Percentiles rank a stretch among this genome's conserved stretches.
These are phyloP conservation scores for Cinclus cinclus DNA, from an alignment of 2,113 vertebrate species.

Conservation along the genomic window DNA sequence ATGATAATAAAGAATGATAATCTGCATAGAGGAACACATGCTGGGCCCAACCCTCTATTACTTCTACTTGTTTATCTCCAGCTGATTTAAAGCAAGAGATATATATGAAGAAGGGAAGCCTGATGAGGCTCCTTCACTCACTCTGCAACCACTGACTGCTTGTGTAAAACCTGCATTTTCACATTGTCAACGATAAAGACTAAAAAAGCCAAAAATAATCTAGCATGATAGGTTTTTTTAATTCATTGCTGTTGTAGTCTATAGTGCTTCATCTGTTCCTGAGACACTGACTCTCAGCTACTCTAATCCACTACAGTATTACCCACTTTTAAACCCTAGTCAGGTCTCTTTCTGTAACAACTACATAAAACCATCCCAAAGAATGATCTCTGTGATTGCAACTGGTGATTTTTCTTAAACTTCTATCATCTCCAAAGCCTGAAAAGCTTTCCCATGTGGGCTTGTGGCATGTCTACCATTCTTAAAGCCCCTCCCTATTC, in stretches of 20 bases:
- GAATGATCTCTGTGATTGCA: neutral
- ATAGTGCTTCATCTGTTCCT: neutral
- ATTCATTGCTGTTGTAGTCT: neutral
- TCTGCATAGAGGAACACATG: constrained; percentile 20
- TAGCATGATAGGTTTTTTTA: neutral
- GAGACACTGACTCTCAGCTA: neutral
- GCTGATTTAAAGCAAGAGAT: constrained; percentile 33
- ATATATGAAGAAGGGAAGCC: neutral
- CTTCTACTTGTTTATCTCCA: constrained; percentile 46
- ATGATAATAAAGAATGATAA: constrained; percentile 27
- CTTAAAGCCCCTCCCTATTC: neutral
- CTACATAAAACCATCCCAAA: neutral
- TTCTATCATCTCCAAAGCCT: neutral
- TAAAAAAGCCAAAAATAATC: neutral
- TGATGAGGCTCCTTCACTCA: neutral
- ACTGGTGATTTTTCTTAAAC: neutral
- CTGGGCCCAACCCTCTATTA: constrained; percentile 18
- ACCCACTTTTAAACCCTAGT: neutral
- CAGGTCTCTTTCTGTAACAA: neutral
- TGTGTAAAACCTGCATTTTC: neutral
- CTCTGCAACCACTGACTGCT: neutral
- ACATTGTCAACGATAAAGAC: neutral
- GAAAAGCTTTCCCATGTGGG: neutral
- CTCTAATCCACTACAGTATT: neutral
- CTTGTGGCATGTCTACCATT: neutral